phyloP scores from a whole-genome alignment of 2,888 invertebrate genomes.

The Ernsta delagoae region DNA sequence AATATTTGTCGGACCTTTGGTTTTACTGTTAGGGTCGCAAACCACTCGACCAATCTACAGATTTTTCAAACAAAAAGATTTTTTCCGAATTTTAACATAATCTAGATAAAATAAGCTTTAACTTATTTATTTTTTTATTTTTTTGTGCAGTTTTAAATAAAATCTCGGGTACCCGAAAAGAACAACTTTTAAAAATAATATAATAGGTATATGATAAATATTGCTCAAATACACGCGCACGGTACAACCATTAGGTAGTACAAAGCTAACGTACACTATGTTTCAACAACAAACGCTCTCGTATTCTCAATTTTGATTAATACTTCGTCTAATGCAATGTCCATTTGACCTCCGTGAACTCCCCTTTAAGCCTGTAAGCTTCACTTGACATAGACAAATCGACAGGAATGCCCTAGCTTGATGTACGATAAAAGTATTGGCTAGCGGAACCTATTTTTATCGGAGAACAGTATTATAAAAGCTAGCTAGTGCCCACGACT shows the following conservation, averaged over 20 bases:
- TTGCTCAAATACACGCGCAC: background rate
- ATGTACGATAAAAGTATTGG: constrained; percentile 12
- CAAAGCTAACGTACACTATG: background rate
- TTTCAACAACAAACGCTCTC: background rate
- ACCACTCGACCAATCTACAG: no score
- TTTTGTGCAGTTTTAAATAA: no score
- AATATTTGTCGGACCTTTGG: no score
- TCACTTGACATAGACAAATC: constrained; percentile 25
- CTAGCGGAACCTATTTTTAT: background rate
- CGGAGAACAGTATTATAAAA: background rate
- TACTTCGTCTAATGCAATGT: constrained; percentile 10
- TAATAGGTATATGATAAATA: background rate
- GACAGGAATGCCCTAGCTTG: constrained; percentile 1
- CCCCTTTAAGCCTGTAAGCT: constrained; percentile 7
- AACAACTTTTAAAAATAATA: no score
- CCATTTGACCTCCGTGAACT: constrained; percentile 10
- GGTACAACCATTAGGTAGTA: background rate
- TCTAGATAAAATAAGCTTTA: no score
- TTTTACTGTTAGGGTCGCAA: no score
- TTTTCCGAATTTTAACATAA: no score
- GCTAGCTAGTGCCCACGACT: no score
- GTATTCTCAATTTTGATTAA: constrained; percentile 16
- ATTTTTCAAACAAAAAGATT: no score
- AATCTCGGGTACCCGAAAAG: no score
- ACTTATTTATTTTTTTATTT: no score